phyloP scores from a whole-genome alignment of 1,140 invertebrate genomes.

The Aphelenchoides besseyi region DNA sequence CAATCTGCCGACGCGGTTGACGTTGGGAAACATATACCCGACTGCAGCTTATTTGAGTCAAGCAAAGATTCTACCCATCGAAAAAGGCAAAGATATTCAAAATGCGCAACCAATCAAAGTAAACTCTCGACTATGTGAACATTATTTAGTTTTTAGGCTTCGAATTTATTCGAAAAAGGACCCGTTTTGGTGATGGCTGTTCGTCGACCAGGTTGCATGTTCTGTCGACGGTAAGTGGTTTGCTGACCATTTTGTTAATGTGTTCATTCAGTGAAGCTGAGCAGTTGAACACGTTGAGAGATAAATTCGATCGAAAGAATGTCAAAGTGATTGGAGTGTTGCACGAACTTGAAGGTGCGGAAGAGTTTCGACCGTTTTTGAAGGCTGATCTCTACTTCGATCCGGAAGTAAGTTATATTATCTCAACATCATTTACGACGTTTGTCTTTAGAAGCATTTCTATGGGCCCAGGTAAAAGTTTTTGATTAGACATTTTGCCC shows the following conservation, averaged over 20 bases:
- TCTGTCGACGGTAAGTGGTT: constrained; percentile 62
- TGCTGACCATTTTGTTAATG: neutral
- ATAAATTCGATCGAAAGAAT: constrained; percentile 61
- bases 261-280: constrained; percentile 8
- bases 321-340: constrained; percentile 64
- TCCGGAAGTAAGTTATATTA: constrained; percentile 54
- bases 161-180: constrained; percentile 34
- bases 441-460: constrained; percentile 53
- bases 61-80: constrained; percentile 32
- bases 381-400: constrained; percentile 64
- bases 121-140: neutral
- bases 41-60: constrained; percentile 43
- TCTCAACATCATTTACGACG: neutral
- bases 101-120: neutral
- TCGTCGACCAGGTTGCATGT: constrained; percentile 44
- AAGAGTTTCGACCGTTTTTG: constrained; percentile 63
- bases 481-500: no score
- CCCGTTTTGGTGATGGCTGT: constrained; percentile 39
- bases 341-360: constrained; percentile 63
- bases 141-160: constrained; percentile 36
- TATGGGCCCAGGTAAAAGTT: constrained; percentile 64
- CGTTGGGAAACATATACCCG: constrained; percentile 38
- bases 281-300: constrained; percentile 59
- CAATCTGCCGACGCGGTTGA: constrained; percentile 44
- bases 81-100: constrained; percentile 24